phyloP scores from a whole-genome alignment of 2,888 invertebrate genomes.

The Dasysyrphus albostriatus region DNA sequence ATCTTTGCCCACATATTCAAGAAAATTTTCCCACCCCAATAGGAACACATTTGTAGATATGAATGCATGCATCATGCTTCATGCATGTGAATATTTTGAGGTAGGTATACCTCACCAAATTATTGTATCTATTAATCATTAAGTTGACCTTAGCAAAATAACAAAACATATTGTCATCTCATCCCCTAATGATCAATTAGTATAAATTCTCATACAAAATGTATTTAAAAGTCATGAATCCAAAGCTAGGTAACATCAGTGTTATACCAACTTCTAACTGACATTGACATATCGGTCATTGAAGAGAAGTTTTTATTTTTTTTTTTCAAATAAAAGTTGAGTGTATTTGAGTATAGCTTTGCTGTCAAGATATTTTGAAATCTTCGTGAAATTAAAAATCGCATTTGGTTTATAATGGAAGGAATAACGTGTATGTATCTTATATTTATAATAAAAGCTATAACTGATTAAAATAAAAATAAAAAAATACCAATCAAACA shows the following conservation, averaged over 20 bases:
- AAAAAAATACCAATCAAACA: no score
- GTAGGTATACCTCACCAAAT: neutral
- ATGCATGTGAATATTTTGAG: no score
- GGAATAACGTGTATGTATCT: neutral
- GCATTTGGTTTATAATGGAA: neutral
- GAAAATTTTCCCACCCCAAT: no score
- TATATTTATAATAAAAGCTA: no score
- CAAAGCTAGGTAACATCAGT: conserved; percentile 15
- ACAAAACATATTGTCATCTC: conserved; percentile 2
- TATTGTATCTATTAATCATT: neutral
- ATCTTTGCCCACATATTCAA: no score
- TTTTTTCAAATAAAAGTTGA: neutral
- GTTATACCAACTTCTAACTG: neutral
- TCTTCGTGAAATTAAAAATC: neutral
- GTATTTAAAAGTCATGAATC: conserved; percentile 1
- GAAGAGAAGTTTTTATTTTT: neutral
- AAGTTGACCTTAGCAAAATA: neutral
- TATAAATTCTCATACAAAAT: neutral
- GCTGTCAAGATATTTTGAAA: neutral
- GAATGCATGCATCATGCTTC: no score
- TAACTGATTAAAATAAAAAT: no score
- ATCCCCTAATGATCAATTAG: neutral
- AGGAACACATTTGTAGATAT: no score
- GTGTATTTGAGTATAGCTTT: no score
- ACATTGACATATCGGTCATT: neutral